Evolutionary conservation across 2,888 invertebrate species (phyloP), one percentile per base, ranked within the genome.

Genomic region (Athrips mouffetella): DNA sequence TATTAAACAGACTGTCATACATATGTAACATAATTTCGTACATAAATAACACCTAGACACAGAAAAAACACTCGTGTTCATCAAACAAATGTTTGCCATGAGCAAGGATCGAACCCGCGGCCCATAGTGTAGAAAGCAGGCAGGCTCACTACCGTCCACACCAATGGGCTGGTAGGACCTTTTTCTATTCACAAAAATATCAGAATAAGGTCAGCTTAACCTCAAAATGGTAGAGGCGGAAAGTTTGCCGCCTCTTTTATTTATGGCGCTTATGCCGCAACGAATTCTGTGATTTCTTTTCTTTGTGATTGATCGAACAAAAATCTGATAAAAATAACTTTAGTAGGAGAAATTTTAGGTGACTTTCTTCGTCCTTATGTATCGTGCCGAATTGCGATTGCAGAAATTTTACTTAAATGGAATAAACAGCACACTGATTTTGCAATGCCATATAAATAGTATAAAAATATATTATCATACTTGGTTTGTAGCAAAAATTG

Each of bases 211-310:
- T 54, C 23, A 3, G 44, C 21, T 47, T 51, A 58, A 63, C 64
- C 65, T 68, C 67, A 54, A 66, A n/a, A 59, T 58, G 57, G 54
- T 59, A 59, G 63, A 62, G 65, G 67, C 65, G 66, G 60, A 72
- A 80, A 80, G 69, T 82, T 78, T 50, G 65, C 72, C 65, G 61
- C 56, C 58, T 64, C 55, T 66, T 67, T 76, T 81, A 80, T 81
- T 80, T 78, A 82, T 77, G 65, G 63, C 70, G 60, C 64, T 72
- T 74, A 70, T 73, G 71, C 70, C 67, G 68, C 63, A 69, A 71
- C 69, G 72, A 75, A 78, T 75, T 65, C 65, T 66, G 73, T n/a
- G 65, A 71, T 75, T 73, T 72, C 65, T 57, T 33, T 15, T 29
- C 20, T 35, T 15, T 23, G 25, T 49, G 49, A 50, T 42, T 42